Conservation (phyloP, 2,797 vertebrate genomes). For the Cercopithecus petaurista region DNA sequence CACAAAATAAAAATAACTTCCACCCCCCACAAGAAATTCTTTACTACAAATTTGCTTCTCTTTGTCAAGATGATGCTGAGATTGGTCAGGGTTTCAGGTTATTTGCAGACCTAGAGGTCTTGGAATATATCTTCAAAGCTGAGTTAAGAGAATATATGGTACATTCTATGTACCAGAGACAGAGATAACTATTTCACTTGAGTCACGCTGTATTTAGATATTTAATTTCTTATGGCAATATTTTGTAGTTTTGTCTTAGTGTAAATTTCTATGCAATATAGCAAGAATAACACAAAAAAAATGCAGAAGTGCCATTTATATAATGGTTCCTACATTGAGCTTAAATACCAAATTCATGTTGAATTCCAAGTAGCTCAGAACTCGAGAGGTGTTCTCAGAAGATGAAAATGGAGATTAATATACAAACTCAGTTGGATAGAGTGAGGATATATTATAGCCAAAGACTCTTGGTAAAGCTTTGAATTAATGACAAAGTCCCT, state of each 20-base stretch:
- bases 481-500: neutral
- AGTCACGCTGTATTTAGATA: neutral
- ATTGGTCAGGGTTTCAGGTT: neutral
- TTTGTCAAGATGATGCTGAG: constrained; percentile 28
- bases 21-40: neutral
- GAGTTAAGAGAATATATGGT: neutral
- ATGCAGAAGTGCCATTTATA: neutral
- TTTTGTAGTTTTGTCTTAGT: constrained; percentile 36
- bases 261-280: neutral
- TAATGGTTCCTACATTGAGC: neutral
- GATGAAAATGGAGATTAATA: constrained; percentile 20
- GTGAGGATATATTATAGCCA: neutral
- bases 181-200: neutral
- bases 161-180: neutral
- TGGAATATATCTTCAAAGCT: constrained; percentile 5
- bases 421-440: neutral
- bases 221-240: neutral
- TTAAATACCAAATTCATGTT: neutral
- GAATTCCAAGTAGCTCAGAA: constrained; percentile 16
- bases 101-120: neutral
- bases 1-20: neutral
- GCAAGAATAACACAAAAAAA: neutral
- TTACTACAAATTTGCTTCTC: neutral
- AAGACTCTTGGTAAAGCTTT: neutral
- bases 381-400: neutral